Base-by-base conservation (phyloP, 1,140 invertebrate species). In the Gryllus bimaculatus region DNA sequence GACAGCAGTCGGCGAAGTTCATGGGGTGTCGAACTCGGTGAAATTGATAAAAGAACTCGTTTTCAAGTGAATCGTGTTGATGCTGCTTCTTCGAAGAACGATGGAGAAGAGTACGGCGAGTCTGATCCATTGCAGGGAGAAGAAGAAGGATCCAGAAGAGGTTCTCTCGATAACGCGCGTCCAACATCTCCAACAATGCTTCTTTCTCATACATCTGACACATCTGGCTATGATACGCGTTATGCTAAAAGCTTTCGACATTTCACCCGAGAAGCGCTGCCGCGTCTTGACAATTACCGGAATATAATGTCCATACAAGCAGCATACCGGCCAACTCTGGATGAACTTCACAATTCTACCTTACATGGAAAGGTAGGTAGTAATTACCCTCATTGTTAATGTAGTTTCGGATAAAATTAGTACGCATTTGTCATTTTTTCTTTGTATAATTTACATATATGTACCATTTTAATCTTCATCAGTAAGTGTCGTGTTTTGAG, bases 261-360 rank as follows among this genome's bases (percentile, higher is more conserved):
- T 84, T 93, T 98, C 84, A 98, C 96, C 0, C 88, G 95, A 13
- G 96, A 98, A 87, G 96, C 96, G 5, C 84, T 98, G 74, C 96
- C 96, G 10, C 89, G 96, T 76, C 86, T 97, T 83, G 96, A 98
- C 84, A 96, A 98, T 88, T 98, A 98, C 86, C 90, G 96, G 79
- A 97, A 98, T 85, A 93, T 97, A 80, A 90, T 97, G 88, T 96
- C 94, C 21, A 92, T 97, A 74, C 95, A 95, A 83, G 94, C 94
- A 7, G 94, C 92, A 20, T 95, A 94, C 82, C 89, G 93, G 83
- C 96, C 96, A 7, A 97, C 96, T 7, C 87, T 98, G 18, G 96
- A 97, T 84, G 95, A 98, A 86, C 89, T 98, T 7, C 96, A 97
- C 86, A 95, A 97, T 85, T 90, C 92, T 39, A 94, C 93, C 21